Conservation (phyloP, 2,888 invertebrate genomes). For the Xestia ashworthii region DNA sequence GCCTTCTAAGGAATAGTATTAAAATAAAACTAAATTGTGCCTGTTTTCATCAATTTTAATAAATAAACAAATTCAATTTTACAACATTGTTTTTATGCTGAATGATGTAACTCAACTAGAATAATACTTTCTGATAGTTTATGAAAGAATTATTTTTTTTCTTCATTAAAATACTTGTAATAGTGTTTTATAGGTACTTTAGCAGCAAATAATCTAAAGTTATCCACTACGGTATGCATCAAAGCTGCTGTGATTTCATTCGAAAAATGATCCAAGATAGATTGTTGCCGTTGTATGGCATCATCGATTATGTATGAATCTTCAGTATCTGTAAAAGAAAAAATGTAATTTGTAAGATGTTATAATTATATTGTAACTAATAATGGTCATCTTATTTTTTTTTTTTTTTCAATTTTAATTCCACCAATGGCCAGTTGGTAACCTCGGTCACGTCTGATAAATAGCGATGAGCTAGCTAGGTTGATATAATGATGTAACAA, state of each 20-base stretch:
- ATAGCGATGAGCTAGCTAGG: not conserved
- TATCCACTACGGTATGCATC: conserved; percentile 85
- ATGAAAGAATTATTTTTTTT: conserved; percentile 10
- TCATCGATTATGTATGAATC: conserved; percentile 76
- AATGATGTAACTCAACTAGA: conserved; percentile 2
- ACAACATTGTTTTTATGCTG: conserved; percentile 49
- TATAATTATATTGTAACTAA: not conserved
- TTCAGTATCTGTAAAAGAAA: conserved; percentile 73
- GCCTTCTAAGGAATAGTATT: conserved; percentile 80
- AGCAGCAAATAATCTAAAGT: conserved; percentile 83
- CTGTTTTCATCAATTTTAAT: conserved; percentile 54
- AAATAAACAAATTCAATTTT: conserved; percentile 51
- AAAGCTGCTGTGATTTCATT: conserved; percentile 84
- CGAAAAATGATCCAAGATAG: conserved; percentile 81
- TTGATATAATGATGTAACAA: not conserved
- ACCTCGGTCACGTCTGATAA: not conserved
- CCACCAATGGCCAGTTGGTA: not conserved
- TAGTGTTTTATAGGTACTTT: conserved; percentile 83
- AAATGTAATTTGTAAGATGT: not conserved
- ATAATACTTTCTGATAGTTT: not conserved
- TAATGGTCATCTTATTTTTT: not conserved
- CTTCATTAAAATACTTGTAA: conserved; percentile 76
- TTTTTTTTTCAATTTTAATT: not conserved
- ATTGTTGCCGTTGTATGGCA: conserved; percentile 72
- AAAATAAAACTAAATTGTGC: conserved; percentile 44